phyloP scores from a whole-genome alignment of 1,140 invertebrate genomes.

The Batillaria attramentaria region DNA sequence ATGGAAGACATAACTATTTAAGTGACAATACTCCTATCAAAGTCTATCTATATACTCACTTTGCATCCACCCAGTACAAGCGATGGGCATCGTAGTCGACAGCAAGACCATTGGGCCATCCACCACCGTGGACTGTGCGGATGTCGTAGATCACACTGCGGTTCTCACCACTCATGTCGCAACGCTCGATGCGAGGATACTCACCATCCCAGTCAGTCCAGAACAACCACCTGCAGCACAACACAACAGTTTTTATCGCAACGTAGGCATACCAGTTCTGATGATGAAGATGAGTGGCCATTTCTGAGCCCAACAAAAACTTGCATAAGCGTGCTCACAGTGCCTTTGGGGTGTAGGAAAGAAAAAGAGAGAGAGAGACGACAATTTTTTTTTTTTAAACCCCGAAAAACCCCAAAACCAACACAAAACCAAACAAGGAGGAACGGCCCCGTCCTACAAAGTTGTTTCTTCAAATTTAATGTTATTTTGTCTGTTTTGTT shows the following conservation, averaged over 20 bases:
- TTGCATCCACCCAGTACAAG: constrained; percentile 82
- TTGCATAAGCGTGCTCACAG: too few species aligned
- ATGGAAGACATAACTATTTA: too few species aligned
- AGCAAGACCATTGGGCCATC: constrained; percentile 82
- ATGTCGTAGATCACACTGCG: constrained; percentile 72
- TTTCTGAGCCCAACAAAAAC: background rate
- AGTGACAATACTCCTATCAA: too few species aligned
- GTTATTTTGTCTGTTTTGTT: too few species aligned
- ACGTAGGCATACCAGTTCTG: constrained; percentile 23
- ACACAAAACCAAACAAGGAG: too few species aligned
- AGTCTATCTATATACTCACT: too few species aligned
- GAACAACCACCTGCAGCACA: constrained; percentile 78
- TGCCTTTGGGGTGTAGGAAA: too few species aligned
- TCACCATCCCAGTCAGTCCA: constrained; percentile 91
- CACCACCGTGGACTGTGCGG: constrained; percentile 73
- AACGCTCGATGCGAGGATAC: constrained; percentile 75
- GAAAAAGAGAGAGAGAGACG: too few species aligned
- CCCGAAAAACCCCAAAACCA: too few species aligned
- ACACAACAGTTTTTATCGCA: background rate
- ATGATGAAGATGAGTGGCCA: constrained; percentile 5
- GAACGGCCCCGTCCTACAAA: too few species aligned
- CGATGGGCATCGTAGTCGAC: constrained; percentile 76
- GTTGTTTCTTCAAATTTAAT: too few species aligned
- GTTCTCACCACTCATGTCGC: constrained; percentile 77
- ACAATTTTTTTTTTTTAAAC: too few species aligned